Evolutionary conservation across 2,888 invertebrate species (phyloP).

Genomic region (Pocota personata): DNA sequence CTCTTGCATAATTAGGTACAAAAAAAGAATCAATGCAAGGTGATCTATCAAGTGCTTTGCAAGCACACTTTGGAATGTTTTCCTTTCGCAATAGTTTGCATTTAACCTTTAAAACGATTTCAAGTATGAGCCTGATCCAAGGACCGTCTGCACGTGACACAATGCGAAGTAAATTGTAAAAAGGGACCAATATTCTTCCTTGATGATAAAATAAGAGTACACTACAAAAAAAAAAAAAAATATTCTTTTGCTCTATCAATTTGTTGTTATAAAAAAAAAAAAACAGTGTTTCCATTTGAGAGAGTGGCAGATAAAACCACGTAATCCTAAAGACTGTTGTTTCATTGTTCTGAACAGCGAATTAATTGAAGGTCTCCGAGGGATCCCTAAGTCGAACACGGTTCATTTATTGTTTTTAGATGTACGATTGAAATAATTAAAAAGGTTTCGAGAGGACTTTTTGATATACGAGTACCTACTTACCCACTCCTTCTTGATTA

Average conservation of each 20-base stretch:
- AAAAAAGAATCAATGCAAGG: not conserved
- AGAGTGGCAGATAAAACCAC: no score
- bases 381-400: not conserved
- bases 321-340: no score
- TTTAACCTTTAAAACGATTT: not conserved
- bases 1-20: not conserved
- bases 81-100: not conserved
- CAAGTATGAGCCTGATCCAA: not conserved
- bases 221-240: no score
- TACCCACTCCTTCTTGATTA: not conserved
- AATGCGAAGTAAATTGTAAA: not conserved
- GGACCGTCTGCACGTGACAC: not conserved
- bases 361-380: no score
- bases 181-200: no score
- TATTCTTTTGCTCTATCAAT: no score
- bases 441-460: not conserved
- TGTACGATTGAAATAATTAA: not conserved
- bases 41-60: not conserved
- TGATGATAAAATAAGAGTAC: no score
- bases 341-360: no score
- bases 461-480: not conserved
- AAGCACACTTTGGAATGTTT: not conserved
- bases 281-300: no score
- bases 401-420: not conserved
- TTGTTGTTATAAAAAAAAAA: no score